Evolutionary conservation across 2,797 vertebrate genomes (phyloP).

Genomic region (Amblyraja radiata): DNA sequence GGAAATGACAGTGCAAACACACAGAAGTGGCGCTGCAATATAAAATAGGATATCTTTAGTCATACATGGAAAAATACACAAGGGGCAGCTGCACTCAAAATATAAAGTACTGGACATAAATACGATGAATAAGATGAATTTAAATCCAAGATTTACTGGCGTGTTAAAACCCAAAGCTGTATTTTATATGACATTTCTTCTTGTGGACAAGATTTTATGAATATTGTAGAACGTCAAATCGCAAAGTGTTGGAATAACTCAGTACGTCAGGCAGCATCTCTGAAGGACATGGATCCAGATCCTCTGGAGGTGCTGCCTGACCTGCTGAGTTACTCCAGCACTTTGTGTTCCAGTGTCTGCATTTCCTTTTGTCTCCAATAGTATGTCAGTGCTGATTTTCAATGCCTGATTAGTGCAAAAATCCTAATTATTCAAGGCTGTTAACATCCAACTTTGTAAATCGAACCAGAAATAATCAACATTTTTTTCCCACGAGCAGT

Average conservation of each 20-base stretch:
- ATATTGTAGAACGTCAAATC: background rate
- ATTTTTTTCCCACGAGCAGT: too few species aligned
- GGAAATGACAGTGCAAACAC: constrained; percentile 82
- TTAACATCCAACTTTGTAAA: background rate
- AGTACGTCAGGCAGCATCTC: too few species aligned
- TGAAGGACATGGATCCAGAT: too few species aligned
- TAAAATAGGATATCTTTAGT: background rate
- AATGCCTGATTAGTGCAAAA: background rate
- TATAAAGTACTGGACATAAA: background rate
- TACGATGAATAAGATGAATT: background rate
- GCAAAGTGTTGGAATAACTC: too few species aligned
- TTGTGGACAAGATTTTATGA: background rate
- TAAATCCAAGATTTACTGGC: background rate
- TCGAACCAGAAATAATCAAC: background rate
- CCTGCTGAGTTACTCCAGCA: too few species aligned
- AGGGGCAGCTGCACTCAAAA: background rate
- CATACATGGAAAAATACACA: background rate
- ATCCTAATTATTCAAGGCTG: background rate
- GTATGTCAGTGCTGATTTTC: background rate
- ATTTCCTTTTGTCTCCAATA: too few species aligned
- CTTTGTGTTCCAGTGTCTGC: too few species aligned
- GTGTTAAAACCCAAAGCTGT: background rate
- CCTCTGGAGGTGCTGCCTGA: too few species aligned
- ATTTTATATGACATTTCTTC: background rate
- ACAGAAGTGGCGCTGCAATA: constrained; percentile 79